Conservation (phyloP, 2,888 invertebrate genomes). For the Sarcophaga carnaria region DNA sequence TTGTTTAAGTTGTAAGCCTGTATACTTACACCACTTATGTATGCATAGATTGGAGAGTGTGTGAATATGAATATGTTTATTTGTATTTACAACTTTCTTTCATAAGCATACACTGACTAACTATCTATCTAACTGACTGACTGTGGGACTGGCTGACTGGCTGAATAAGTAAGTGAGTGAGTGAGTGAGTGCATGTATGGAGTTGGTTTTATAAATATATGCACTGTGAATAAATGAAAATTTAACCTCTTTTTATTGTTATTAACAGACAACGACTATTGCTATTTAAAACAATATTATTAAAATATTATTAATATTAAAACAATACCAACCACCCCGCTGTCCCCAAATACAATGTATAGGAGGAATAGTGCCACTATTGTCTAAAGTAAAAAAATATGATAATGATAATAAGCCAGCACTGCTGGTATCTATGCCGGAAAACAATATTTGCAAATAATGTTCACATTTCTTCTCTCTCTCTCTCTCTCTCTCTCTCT, state of each 20-base stretch:
- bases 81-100: slow-evolving; percentile 62
- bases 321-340: slow-evolving; percentile 1
- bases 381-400: slow-evolving; percentile 10
- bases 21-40: slow-evolving; percentile 3
- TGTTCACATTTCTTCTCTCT: slow-evolving; percentile 54
- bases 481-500: too few species aligned
- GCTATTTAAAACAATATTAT: neutral
- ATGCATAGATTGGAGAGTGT: slow-evolving; percentile 2
- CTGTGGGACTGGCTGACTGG: neutral
- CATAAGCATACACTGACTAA: neutral
- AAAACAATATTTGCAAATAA: slow-evolving; percentile 59
- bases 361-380: neutral
- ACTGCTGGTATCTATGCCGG: slow-evolving; percentile 58
- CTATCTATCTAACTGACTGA: slow-evolving; percentile 26
- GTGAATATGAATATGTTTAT: neutral
- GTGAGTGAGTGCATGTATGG: neutral
- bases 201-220: slow-evolving; percentile 45
- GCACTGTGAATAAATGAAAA: slow-evolving; percentile 68
- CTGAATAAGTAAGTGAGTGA: too few species aligned
- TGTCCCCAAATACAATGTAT: slow-evolving; percentile 7
- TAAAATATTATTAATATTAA: slow-evolving; percentile 54
- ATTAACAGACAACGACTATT: slow-evolving; percentile 19
- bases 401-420: neutral
- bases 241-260: slow-evolving; percentile 66
- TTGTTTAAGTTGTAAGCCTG: neutral